Evolutionary conservation across 2,113 vertebrate species (phyloP), one percentile per base, ranked within the genome.

Genomic region (Istiophorus platypterus): DNA sequence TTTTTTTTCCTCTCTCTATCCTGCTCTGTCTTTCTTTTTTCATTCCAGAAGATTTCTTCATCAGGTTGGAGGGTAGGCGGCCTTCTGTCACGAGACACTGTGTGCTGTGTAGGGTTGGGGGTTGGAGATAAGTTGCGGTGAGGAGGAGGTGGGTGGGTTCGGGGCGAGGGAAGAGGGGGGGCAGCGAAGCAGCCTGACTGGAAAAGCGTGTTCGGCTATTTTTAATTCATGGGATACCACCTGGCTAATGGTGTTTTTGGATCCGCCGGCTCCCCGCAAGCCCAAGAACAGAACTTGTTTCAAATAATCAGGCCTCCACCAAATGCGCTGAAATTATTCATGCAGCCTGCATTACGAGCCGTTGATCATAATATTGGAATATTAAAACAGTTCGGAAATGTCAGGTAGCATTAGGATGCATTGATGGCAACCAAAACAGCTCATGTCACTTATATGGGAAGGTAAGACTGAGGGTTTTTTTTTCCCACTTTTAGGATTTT

Each of bases 171-270:
- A n/a, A n/a, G 39, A 10, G 18, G 24, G 71, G 61, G 14, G 18
- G 31, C 17, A n/a, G 72, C 24, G 82, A 82, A 80, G 86, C 87
- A 88, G 96, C 95, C 95, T 96, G 96, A 96, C 97, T 97, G 95
- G 92, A 96, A 97, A 97, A 95, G 94, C 96, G 91, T 97, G 97
- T 98, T 97, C 94, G 91, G 95, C 96, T 97, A 99, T 96, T 98
- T 98, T 98, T 99, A 97, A 98, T 99, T 97, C 95, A 94, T 96
- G 93, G 89, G 90, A 94, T 95, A 95, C 95, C 97, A 97, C 96
- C 96, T 97, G 96, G 94, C 96, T 98, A 98, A 99, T 98, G 97
- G 95, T 94, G 93, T 97, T 97, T 98, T 96, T 96, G 94, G 96
- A 97, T 98, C 95, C 94, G 91, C 92, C 90, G 90, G 91, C 92